Percentiles rank a stretch among this genome's conserved stretches.
Evolutionary conservation across 2,113 vertebrate genomes (phyloP).

Genomic region (Otis tarda): DNA sequence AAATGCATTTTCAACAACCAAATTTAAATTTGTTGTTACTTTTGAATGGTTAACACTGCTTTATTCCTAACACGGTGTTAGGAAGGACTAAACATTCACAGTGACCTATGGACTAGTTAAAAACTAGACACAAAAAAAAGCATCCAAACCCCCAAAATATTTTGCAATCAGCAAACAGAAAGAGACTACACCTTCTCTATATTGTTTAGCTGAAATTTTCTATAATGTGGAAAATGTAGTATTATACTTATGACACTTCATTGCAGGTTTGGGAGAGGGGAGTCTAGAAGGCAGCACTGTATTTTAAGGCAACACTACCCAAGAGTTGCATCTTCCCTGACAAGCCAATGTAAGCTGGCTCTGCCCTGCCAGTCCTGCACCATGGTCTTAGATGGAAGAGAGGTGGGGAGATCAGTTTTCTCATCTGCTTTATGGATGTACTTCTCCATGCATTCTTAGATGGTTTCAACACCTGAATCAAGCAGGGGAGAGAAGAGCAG

Average conservation of each 20-base stretch:
- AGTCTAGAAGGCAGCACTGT: not conserved
- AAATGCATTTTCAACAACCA: not conserved
- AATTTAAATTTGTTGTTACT: not conserved
- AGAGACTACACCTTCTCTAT: not conserved
- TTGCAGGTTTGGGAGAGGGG: not conserved
- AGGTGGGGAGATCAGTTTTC: not conserved
- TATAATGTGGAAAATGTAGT: not conserved
- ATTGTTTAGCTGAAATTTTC: not conserved
- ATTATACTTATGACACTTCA: not conserved
- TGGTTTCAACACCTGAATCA: not conserved
- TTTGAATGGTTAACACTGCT: not conserved
- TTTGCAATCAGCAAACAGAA: not conserved
- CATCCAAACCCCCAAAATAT: not conserved
- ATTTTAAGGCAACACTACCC: not conserved
- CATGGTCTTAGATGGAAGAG: not conserved
- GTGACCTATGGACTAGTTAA: not conserved
- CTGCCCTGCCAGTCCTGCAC: not conserved
- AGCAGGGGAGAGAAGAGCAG: not conserved
- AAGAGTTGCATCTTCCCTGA: not conserved
- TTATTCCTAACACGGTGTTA: not conserved
- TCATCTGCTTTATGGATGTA: not conserved
- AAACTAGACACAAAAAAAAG: not conserved
- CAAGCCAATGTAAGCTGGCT: not conserved
- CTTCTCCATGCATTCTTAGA: not conserved
- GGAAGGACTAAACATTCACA: not conserved